Evolutionary conservation across 2,888 invertebrate species (phyloP), one percentile per base, ranked within the genome.

Genomic region (Orthosia incerta): DNA sequence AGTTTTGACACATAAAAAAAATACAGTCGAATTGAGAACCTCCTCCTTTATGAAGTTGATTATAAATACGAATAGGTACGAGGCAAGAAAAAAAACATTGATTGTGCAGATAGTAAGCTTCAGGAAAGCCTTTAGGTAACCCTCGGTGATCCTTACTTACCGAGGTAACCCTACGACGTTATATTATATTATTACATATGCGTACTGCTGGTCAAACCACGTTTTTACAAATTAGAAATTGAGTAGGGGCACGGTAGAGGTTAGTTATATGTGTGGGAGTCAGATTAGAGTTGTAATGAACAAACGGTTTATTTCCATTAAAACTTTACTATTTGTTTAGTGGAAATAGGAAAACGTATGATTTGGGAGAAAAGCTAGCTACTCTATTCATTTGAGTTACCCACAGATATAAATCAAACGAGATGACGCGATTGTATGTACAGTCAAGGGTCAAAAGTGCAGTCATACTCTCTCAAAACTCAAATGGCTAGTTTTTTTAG

Each of bases 81-180:
- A 31, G 62, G 9, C 9, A 9, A 31, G 48, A 56, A 26, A 48
- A 48, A 26, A 64, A 63, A 45, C 55, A 50, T 56, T 13, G 18
- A 20, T 3, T n/a, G 55, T 15, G 48, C 48, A 26, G 9, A 20
- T 9, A n/a, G 48, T 76, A 56, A 76, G 56, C 73, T 15, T 16
- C 65, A 12, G 18, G 39, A 50, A 26, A 55, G 46, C 53, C 51
- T 3, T 48, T 9, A 0, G 4, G 74, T n/a, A 57, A 16, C 23
- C 75, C 39, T 15, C 7, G 11, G 50, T 50, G 55, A 65, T 50
- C 76, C 73, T 76, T 20, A 50, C 76, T 73, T 76, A 56, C 56
- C 48, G 56, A 50, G 23, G 16, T 56, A 26, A 18, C 15, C 55
- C 73, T 12, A 26, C 39, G 1, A 39, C 31, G 20, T 74, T 61